phyloP scores from a whole-genome alignment of 2,888 invertebrate species.

The Leuctra nigra region DNA sequence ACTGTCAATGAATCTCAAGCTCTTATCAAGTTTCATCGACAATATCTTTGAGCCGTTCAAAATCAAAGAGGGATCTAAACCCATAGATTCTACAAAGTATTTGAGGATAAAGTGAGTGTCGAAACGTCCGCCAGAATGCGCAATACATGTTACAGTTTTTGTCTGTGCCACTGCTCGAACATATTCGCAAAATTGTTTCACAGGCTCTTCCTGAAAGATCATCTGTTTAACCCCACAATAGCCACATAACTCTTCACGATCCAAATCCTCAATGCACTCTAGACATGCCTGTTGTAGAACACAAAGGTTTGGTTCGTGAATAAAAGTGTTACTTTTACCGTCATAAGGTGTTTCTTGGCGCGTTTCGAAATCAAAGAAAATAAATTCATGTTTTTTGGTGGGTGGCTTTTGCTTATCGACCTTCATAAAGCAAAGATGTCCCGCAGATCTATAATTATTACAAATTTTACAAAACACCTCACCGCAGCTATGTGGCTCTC shows the following conservation, averaged over 20 bases:
- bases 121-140: constrained; percentile 26
- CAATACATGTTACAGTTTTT: constrained; percentile 17
- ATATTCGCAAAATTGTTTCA: constrained; percentile 17
- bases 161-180: background rate
- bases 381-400: constrained; percentile 22
- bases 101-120: constrained; percentile 12
- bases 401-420: background rate
- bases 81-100: background rate
- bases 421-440: constrained; percentile 26
- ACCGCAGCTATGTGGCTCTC: constrained; percentile 23
- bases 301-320: constrained; percentile 27
- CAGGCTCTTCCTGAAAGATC: background rate
- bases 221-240: background rate
- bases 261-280: background rate
- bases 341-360: constrained; percentile 23
- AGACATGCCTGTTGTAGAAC: constrained; percentile 11
- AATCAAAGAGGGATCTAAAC: background rate
- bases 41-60: background rate
- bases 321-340: constrained; percentile 19
- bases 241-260: background rate
- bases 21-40: background rate
- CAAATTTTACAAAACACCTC: constrained; percentile 24
- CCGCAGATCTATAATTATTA: constrained; percentile 4
- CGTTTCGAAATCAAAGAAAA: constrained; percentile 31
- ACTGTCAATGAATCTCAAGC: constrained; percentile 34